phyloP scores from a whole-genome alignment of 2,888 invertebrate species.

The Drosophila ezoana region DNA sequence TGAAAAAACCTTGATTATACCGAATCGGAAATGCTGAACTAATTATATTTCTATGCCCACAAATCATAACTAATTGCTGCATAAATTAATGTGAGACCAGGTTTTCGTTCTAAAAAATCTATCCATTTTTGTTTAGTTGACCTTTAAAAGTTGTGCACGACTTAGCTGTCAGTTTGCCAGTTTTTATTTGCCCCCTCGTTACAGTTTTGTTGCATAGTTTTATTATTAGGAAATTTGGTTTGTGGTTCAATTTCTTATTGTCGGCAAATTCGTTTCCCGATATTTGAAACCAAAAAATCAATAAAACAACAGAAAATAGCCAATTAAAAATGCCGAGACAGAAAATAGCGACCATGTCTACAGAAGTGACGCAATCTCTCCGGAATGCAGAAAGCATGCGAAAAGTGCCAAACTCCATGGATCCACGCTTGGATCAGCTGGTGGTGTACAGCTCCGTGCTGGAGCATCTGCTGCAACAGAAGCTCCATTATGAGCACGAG shows the following conservation, averaged over 20 bases:
- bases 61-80: not conserved
- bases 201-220: not conserved
- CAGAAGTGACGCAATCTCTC: not conserved
- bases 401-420: constrained; percentile 22
- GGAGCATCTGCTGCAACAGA: constrained; percentile 58
- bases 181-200: not conserved
- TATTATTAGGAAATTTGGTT: constrained; percentile 12
- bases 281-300: not conserved
- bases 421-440: constrained; percentile 58
- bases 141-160: not conserved
- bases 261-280: constrained; percentile 14
- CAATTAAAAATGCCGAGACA: constrained; percentile 6
- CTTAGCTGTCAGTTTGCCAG: constrained; percentile 7
- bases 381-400: constrained; percentile 15
- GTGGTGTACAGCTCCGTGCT: constrained; percentile 52
- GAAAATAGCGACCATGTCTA: constrained; percentile 14
- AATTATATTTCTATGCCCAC: too few relatives aligned
- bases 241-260: constrained; percentile 17
- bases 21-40: too few relatives aligned
- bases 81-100: not conserved
- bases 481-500: constrained; percentile 54
- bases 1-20: too few relatives aligned
- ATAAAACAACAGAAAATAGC: not conserved
- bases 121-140: constrained; percentile 22
- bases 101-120: too few relatives aligned